Percentiles rank a stretch among this genome's conserved stretches.
Conservation (phyloP, 2,113 vertebrate species). For the Nycticebus coucang region DNA sequence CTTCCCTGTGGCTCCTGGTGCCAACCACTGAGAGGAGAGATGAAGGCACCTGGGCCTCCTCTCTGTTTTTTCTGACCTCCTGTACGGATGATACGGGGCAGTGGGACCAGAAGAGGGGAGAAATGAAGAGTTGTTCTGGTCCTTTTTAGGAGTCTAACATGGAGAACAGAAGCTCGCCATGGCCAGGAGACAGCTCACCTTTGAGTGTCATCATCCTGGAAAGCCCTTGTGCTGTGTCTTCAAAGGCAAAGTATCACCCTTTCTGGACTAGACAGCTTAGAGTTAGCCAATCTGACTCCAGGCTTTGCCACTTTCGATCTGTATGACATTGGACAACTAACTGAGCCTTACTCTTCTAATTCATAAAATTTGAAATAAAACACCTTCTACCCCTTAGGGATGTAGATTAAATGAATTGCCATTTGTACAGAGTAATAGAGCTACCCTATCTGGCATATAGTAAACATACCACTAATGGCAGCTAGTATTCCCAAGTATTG, state of each 20-base stretch:
- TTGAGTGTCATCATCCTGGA: neutral
- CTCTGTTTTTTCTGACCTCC: neutral
- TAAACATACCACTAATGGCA: neutral
- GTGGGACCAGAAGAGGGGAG: neutral
- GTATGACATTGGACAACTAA: neutral
- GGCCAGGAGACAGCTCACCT: neutral
- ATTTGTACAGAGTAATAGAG: neutral
- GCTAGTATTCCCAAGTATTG: neutral
- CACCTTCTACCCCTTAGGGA: neutral
- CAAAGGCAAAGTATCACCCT: neutral
- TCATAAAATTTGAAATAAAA: neutral
- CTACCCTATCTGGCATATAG: accelerated
- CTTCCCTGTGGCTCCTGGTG: neutral
- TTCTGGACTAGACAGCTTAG: neutral
- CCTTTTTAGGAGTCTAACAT: neutral
- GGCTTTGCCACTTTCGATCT: neutral
- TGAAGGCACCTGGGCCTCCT: neutral
- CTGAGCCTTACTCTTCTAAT: neutral
- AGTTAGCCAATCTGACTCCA: neutral
- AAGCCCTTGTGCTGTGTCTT: neutral
- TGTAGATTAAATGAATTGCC: neutral
- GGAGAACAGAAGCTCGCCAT: neutral
- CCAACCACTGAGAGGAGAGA: neutral
- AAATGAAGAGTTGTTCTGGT: neutral
- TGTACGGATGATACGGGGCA: neutral